These are phyloP conservation scores for Sebastiscus albofasciatus DNA, from an alignment of 2,797 vertebrate genomes.

Conservation along the genomic window DNA sequence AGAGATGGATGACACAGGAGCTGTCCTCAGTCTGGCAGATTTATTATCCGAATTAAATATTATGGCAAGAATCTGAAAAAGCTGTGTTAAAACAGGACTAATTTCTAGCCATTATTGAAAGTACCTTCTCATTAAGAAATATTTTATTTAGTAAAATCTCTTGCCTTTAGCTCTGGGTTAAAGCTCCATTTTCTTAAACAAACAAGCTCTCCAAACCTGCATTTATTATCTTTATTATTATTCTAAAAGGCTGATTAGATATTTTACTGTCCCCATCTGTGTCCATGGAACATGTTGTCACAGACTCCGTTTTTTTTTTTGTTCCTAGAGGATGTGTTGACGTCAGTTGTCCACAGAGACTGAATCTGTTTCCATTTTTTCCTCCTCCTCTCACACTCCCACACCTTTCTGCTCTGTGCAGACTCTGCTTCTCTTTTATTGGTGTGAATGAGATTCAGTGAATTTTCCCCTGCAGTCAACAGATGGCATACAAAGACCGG, in stretches of 20 bases:
- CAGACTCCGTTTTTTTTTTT: neutral
- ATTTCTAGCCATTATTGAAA: neutral
- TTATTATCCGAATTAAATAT: neutral
- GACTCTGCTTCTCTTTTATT: slow-evolving; percentile 23
- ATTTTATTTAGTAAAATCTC: no score
- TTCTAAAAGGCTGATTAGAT: neutral
- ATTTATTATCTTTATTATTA: neutral
- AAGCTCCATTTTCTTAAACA: neutral
- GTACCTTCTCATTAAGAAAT: neutral
- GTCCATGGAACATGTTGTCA: neutral
- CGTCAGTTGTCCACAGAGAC: slow-evolving; percentile 49
- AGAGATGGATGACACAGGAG: neutral
- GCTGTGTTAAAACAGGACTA: neutral
- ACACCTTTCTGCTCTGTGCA: slow-evolving; percentile 36
- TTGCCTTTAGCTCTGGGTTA: neutral
- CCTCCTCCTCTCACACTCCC: slow-evolving; percentile 57
- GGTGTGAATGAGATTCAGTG: slow-evolving; percentile 48
- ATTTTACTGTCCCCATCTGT: neutral
- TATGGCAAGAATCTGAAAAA: neutral
- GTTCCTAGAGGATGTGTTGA: slow-evolving; percentile 33
- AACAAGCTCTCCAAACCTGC: neutral
- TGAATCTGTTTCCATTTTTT: slow-evolving; percentile 45
- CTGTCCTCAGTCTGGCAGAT: neutral
- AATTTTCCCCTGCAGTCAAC: slow-evolving; percentile 63
- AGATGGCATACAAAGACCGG: slow-evolving; percentile 61